Evolutionary conservation across 2,113 vertebrate genomes (phyloP).

Genomic region (Pterophyllum scalare): DNA sequence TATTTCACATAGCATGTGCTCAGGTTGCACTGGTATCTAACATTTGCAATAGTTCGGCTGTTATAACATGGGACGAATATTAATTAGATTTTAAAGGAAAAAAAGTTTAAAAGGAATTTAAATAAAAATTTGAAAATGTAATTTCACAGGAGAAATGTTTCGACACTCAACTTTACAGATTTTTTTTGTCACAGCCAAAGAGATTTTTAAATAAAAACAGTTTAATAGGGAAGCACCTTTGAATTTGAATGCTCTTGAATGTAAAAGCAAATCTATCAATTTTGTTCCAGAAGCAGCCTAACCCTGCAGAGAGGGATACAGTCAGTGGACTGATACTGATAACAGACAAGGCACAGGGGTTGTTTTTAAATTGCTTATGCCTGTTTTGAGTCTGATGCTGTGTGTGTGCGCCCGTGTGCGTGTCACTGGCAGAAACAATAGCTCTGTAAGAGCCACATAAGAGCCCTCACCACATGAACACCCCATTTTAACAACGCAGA

Average conservation of each 20-base stretch:
- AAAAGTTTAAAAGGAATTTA: neutral
- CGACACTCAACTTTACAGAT: neutral
- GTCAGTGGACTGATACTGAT: conserved; percentile 4
- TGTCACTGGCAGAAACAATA: conserved; percentile 93
- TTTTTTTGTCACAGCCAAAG: conserved; percentile 1
- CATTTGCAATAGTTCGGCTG: neutral
- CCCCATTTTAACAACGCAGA: conserved; percentile 90
- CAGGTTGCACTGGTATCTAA: neutral
- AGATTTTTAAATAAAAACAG: neutral
- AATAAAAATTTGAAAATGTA: accelerated
- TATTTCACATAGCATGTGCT: conserved; percentile 3
- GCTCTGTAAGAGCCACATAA: conserved; percentile 90
- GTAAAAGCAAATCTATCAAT: conserved; percentile 1
- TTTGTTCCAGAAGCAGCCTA: neutral
- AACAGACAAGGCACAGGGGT: conserved; percentile 29
- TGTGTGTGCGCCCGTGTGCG: conserved; percentile 80
- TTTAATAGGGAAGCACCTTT: neutral
- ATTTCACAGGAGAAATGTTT: neutral
- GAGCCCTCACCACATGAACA: conserved; percentile 78
- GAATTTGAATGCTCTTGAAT: neutral
- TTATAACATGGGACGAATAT: neutral
- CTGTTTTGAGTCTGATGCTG: conserved; percentile 28
- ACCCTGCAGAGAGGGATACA: neutral
- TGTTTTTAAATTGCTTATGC: conserved; percentile 42
- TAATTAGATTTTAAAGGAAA: neutral